Evolutionary conservation across 2,797 vertebrate genomes (phyloP), one percentile per base, ranked within the genome.

Genomic region (Myiothlypis chrysogaster): DNA sequence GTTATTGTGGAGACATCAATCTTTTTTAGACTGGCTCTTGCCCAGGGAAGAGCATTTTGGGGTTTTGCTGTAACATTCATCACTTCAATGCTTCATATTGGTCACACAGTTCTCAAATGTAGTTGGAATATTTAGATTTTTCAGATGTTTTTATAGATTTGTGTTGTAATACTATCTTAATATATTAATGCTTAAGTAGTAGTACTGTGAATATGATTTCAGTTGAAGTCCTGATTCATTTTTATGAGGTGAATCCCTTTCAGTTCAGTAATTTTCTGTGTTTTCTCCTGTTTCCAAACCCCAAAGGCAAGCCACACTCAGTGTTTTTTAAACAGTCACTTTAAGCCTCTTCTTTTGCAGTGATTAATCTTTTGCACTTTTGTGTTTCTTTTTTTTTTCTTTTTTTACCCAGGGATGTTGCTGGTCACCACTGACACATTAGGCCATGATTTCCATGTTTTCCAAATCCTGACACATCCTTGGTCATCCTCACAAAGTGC

Each of bases 361-460:
- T 55, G 21, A 86, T 75, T 95, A 95, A 95, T 96, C 95, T 97
- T 89, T 96, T 81, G 46, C 66, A 39, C 83, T 93, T 84, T 93
- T 90, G 53, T 94, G 57, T 94, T 91, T 93, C 70, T 91, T 69
- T 65, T 20, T 69, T 39, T 11, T 72, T 82, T 91, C 87, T 56
- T 24, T 72, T 72, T 83, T 92, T 73, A 85, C 97, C 39, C 86
- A 99, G 99, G 99, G 92, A 99, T 99, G 99, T 97, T 99, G 96
- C 98, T 99, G 96, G 99, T 99, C 94, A 99, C 99, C 23, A 98
- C 99, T 18, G 99, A 99, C 96, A 99, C 98, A 0, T 96, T 99
- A 95, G 99, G 99, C 94, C 99, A 99, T 6, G 99, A 99, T 96
- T 99, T 99, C 90, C 99, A 99, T 69, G 99, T 99, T 92, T 99